phyloP scores from a whole-genome alignment of 2,797 vertebrate genomes.

The Clarias pachynema region DNA sequence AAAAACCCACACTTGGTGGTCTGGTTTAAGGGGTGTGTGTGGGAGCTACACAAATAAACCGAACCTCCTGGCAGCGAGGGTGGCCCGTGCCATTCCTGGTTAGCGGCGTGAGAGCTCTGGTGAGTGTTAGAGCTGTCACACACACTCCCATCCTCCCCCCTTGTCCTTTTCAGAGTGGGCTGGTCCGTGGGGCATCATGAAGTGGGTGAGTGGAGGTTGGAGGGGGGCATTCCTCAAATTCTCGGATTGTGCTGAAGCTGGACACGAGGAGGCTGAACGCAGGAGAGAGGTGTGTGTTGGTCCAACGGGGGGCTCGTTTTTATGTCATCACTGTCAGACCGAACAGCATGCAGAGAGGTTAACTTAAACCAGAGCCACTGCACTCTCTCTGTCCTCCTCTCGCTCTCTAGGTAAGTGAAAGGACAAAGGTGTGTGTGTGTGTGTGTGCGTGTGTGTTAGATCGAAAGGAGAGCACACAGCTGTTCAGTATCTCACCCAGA shows the following conservation, averaged over 20 bases:
- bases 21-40: slow-evolving; percentile 78
- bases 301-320: slow-evolving; percentile 61
- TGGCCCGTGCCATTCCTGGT: slow-evolving; percentile 91
- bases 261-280: slow-evolving; percentile 53
- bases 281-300: slow-evolving; percentile 50
- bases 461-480: slow-evolving; percentile 71
- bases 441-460: slow-evolving; percentile 11
- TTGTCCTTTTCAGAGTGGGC: slow-evolving; percentile 61
- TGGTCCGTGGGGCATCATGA: slow-evolving; percentile 51
- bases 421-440: slow-evolving; percentile 23
- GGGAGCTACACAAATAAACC: slow-evolving; percentile 95
- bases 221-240: slow-evolving; percentile 81
- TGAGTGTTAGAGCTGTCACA: slow-evolving; percentile 94
- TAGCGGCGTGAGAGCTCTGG: slow-evolving; percentile 86
- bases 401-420: slow-evolving; percentile 29
- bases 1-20: slow-evolving; percentile 85
- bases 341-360: slow-evolving; percentile 69
- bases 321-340: slow-evolving; percentile 75
- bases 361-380: slow-evolving; percentile 70
- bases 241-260: slow-evolving; percentile 65
- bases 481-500: slow-evolving; percentile 75
- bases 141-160: slow-evolving; percentile 50
- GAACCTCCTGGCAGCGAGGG: slow-evolving; percentile 89
- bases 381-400: slow-evolving; percentile 18
- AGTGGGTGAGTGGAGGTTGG: slow-evolving; percentile 55